phyloP scores from a whole-genome alignment of 2,113 vertebrate species.

The Philantomba maxwellii region DNA sequence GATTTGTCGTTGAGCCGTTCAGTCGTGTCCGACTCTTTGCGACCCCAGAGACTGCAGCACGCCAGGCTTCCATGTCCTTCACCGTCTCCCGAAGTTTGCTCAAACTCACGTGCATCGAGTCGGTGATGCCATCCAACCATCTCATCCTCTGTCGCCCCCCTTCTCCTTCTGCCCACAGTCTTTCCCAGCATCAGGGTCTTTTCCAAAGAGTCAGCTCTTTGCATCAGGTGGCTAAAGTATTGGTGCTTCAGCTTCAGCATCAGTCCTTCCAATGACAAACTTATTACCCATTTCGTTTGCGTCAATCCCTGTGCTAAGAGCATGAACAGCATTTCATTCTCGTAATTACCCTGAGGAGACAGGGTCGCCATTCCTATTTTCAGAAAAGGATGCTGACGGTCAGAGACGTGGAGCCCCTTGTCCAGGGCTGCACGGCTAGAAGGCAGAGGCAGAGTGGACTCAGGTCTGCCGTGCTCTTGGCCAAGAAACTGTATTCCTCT shows the following conservation, averaged over 20 bases:
- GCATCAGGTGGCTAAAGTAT: background rate
- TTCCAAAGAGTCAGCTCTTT: background rate
- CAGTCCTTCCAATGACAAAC: background rate
- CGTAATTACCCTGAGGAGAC: background rate
- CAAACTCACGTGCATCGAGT: background rate
- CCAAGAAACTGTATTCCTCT: background rate
- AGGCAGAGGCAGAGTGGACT: background rate
- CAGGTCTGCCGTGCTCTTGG: background rate
- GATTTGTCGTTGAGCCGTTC: rapidly evolving
- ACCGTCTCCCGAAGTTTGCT: background rate
- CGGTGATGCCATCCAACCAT: background rate
- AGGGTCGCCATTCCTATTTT: background rate
- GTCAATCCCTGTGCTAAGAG: background rate
- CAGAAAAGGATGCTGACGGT: background rate
- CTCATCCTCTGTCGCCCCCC: background rate
- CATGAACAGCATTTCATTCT: background rate
- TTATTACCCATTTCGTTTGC: background rate
- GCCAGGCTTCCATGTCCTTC: background rate
- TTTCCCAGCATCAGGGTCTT: background rate
- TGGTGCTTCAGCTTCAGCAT: background rate
- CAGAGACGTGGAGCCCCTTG: background rate
- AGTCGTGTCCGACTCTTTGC: background rate
- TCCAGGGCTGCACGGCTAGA: background rate
- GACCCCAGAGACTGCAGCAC: background rate
- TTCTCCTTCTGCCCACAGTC: background rate